Evolutionary conservation across 2,888 invertebrate species (phyloP), one percentile per base, ranked within the genome.

Genomic region (Resseliella maxima): DNA sequence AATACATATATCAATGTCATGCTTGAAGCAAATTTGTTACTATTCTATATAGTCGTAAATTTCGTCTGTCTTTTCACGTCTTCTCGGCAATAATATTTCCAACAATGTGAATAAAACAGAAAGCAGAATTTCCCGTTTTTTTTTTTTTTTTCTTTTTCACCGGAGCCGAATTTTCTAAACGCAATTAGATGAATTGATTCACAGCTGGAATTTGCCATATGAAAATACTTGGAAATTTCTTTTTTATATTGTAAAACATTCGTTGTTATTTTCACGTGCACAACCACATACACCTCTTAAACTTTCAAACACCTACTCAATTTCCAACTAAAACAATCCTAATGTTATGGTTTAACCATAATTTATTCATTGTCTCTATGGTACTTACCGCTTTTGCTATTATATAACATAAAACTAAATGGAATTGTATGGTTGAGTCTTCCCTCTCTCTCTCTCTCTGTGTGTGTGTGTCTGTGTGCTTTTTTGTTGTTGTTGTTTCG

Each of bases 311-410:
- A 12, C 6, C 41, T 41, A 12, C 12, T 41, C n/a, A n/a, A n/a
- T 41, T 41, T 41, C 41, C 41, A 41, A 41, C 12, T 41, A 31
- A 72, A 72, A 72, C n/a, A 31, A 15, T 72, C 59, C 59, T 59
- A 59, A 59, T 59, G 24, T 59, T 24, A 3, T 59, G 59, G 41
- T 59, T 27, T 59, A 59, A 59, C 59, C 59, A 59, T 12, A 59
- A 59, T 50, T 59, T 12, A 27, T 59, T 24, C 59, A 59, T 24
- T 12, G 12, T 8, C 5, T 72, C 31, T 31, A 3, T 35, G 31
- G 31, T 72, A 72, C 72, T 72, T 72, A 72, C 72, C 72, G 72
- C 72, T 72, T 35, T 72, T 72, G 72, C 31, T 72, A 31, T 72
- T 72, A 72, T 31, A 31, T 72, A 72, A 31, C 72, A 72, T 72